Evolutionary conservation across 2,797 vertebrate species (phyloP), one percentile per base, ranked within the genome.

Genomic region (Betta splendens): DNA sequence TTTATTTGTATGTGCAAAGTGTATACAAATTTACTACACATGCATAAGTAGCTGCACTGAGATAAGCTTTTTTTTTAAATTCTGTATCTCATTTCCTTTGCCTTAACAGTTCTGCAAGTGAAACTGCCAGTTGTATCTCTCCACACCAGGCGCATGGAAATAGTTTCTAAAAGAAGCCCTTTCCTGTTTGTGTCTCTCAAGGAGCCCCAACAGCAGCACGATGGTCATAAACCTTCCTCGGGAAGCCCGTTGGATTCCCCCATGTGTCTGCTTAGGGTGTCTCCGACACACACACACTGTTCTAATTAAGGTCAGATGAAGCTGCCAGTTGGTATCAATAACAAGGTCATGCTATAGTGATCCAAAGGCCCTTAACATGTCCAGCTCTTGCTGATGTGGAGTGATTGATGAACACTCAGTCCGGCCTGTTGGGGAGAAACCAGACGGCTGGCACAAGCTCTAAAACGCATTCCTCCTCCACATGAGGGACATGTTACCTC

Each of bases 1-100:
- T 48, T 37, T 63, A 61, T 77, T 68, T 58, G 57, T 47, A 53
- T 78, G 48, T 64, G 20, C 70, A 54, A 45, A 40, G 29, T 56
- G 21, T 67, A 8, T 42, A 40, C 74, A 37, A 56, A 47, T 55
- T 57, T 56, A 70, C 62, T 29, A 64, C 56, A 67, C 43, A 66
- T 50, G 78, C 45, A 66, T 42, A 54, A 58, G 73, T 74, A 80
- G 80, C 78, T 89, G 85, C 85, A 84, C 84, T 88, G 82, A 87
- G 61, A 84, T 79, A 82, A 85, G 82, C 85, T 83, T 63, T 68
- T 70, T 31, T 82, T 63, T 76, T 58, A 1, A 77, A 53, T 32
- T 49, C 16, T 39, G 51, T 55, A 52, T 25, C 67, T 49, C 36
- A 59, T 55, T 59, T 69, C 69, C 56, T 83, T n/a, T 16, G 80